Evolutionary conservation across 1,140 invertebrate genomes (phyloP).

Genomic region (Microplitis mediator): DNA sequence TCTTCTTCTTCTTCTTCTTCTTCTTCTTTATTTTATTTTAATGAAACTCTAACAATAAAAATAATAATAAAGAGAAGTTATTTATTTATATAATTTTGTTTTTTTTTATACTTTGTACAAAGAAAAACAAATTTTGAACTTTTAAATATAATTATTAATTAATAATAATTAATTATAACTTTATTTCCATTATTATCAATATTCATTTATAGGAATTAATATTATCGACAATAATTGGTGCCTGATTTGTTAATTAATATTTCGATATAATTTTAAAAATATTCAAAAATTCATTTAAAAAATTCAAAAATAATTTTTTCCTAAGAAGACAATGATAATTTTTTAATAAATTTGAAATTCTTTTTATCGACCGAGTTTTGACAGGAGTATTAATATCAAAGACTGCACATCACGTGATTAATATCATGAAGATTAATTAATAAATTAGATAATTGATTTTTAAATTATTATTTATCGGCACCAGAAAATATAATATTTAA

Average conservation of each 20-base stretch:
- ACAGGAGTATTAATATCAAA: not conserved
- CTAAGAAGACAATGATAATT: not conserved
- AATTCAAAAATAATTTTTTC: not conserved
- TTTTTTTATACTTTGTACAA: conserved; percentile 23
- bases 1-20: too few relatives aligned
- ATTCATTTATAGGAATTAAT: not conserved
- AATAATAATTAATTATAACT: not conserved
- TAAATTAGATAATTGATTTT: too few relatives aligned
- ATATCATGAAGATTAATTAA: too few relatives aligned
- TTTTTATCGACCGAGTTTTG: not conserved
- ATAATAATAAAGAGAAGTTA: not conserved
- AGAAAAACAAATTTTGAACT: conserved; percentile 4
- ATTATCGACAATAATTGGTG: conserved; percentile 1
- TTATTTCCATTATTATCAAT: not conserved
- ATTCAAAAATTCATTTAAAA: not conserved
- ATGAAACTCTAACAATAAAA: conserved; percentile 11
- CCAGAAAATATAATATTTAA: too few relatives aligned
- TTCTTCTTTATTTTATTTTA: not conserved
- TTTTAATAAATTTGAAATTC: not conserved
- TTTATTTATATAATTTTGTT: conserved; percentile 1
- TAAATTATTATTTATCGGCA: too few relatives aligned
- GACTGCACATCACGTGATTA: not conserved
- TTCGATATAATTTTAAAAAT: not conserved
- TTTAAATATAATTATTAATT: not conserved
- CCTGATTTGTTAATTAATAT: not conserved